Conservation (phyloP, 1,140 invertebrate species). For the Tenebrio molitor region DNA sequence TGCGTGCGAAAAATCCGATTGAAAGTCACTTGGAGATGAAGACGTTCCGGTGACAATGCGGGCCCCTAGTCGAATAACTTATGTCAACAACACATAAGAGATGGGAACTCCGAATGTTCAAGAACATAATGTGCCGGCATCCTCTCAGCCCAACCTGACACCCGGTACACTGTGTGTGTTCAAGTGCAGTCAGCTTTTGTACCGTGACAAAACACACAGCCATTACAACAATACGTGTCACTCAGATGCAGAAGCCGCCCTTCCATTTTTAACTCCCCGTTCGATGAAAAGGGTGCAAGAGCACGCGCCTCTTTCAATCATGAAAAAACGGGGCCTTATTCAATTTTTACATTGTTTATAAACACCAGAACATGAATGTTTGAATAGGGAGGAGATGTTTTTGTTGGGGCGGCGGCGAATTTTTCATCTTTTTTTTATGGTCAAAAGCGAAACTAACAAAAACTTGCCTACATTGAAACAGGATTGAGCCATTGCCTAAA, state of each 20-base stretch:
- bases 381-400: slow-evolving; percentile 2
- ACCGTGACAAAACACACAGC: slow-evolving; percentile 39
- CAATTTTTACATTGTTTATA: slow-evolving; percentile 24
- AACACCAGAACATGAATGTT: slow-evolving; percentile 12
- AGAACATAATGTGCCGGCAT: slow-evolving; percentile 35
- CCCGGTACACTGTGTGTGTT: slow-evolving; percentile 28
- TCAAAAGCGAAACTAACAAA: not conserved
- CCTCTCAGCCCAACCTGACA: slow-evolving; percentile 13
- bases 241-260: slow-evolving; percentile 37
- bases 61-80: slow-evolving; percentile 26
- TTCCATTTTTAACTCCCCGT: slow-evolving; percentile 20
- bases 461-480: slow-evolving; percentile 2
- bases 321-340: slow-evolving; percentile 1
- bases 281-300: slow-evolving; percentile 4
- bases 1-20: slow-evolving; percentile 12
- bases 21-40: slow-evolving; percentile 5
- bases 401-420: not conserved
- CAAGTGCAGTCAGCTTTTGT: slow-evolving; percentile 45
- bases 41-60: slow-evolving; percentile 21
- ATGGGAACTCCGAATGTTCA: slow-evolving; percentile 14
- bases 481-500: slow-evolving; percentile 5
- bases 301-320: slow-evolving; percentile 28
- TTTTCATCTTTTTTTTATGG: slow-evolving; percentile 10
- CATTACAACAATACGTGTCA: slow-evolving; percentile 46
- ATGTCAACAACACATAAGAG: slow-evolving; percentile 22